Percentiles rank a stretch among this genome's conserved stretches.
Conservation (phyloP, 1,140 invertebrate species). For the Drosophila miranda region DNA sequence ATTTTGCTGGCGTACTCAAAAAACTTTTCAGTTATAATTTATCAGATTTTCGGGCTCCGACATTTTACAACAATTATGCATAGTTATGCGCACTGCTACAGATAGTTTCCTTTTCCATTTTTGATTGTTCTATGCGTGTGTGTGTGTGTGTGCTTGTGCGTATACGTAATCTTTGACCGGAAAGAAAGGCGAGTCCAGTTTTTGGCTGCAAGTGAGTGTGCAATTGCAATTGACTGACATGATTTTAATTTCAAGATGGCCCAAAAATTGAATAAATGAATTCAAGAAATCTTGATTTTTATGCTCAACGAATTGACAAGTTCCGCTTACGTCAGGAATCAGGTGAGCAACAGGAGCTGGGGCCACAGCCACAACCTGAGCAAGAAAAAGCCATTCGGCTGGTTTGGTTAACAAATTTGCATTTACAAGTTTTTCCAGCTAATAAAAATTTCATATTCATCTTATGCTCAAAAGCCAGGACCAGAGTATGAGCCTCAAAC, state of each 20-base stretch:
- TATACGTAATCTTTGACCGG: slow-evolving; percentile 36
- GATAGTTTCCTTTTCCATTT: slow-evolving; percentile 47
- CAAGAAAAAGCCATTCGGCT: neutral
- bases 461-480: slow-evolving; percentile 30
- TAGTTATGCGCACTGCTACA: slow-evolving; percentile 60
- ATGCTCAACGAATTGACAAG: slow-evolving; percentile 45
- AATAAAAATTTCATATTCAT: slow-evolving; percentile 69
- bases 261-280: slow-evolving; percentile 24
- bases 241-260: slow-evolving; percentile 27
- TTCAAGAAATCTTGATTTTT: slow-evolving; percentile 39
- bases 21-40: slow-evolving; percentile 65
- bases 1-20: slow-evolving; percentile 56
- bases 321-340: slow-evolving; percentile 28
- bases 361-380: too few species aligned
- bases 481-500: slow-evolving; percentile 12
- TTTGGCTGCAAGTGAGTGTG: slow-evolving; percentile 21
- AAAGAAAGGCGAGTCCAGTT: slow-evolving; percentile 30
- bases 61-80: slow-evolving; percentile 66
- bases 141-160: slow-evolving; percentile 17
- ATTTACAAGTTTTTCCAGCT: slow-evolving; percentile 49
- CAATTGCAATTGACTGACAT: slow-evolving; percentile 36
- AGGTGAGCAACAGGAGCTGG: slow-evolving; percentile 45
- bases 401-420: slow-evolving; percentile 39
- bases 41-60: slow-evolving; percentile 65
- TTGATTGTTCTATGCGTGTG: neutral